Evolutionary conservation across 2,888 invertebrate species (phyloP).

Genomic region (Sericinus montela): DNA sequence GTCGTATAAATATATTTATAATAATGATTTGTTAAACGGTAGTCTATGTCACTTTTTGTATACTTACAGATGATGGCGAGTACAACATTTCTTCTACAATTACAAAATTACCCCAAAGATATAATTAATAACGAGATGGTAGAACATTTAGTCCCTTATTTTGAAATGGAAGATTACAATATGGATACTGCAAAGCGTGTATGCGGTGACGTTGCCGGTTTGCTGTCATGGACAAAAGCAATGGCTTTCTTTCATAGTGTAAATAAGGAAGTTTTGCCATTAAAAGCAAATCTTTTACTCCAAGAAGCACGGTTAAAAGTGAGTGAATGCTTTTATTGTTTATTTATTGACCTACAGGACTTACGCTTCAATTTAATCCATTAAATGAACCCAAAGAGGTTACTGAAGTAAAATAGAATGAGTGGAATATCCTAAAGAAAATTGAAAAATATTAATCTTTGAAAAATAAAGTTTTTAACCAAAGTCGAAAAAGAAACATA

Average conservation of each 20-base stretch:
- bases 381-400: too few relatives aligned
- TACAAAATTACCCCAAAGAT: constrained; percentile 97
- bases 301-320: constrained; percentile 93
- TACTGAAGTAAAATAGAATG: too few relatives aligned
- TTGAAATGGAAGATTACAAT: constrained; percentile 97
- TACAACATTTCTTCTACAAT: constrained; percentile 92
- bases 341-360: too few relatives aligned
- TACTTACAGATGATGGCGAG: constrained; percentile 92
- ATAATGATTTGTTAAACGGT: not conserved
- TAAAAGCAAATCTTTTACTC: constrained; percentile 93
- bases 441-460: too few relatives aligned
- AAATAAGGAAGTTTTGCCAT: constrained; percentile 96
- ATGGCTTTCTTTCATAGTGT: constrained; percentile 98
- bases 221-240: constrained; percentile 97
- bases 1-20: constrained; percentile 47
- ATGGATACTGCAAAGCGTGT: constrained; percentile 97
- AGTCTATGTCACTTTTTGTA: not conserved
- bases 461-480: too few relatives aligned
- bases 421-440: too few relatives aligned
- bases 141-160: constrained; percentile 93
- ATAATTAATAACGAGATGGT: constrained; percentile 98
- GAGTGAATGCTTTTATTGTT: too few relatives aligned
- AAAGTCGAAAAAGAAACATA: too few relatives aligned
- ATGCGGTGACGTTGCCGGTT: constrained; percentile 97
- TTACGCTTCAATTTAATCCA: too few relatives aligned